A percentile compares a stretch with the other conserved stretches of the same genome.
Conservation (phyloP, 2,797 vertebrate genomes). For the Eleutherodactylus coqui region DNA sequence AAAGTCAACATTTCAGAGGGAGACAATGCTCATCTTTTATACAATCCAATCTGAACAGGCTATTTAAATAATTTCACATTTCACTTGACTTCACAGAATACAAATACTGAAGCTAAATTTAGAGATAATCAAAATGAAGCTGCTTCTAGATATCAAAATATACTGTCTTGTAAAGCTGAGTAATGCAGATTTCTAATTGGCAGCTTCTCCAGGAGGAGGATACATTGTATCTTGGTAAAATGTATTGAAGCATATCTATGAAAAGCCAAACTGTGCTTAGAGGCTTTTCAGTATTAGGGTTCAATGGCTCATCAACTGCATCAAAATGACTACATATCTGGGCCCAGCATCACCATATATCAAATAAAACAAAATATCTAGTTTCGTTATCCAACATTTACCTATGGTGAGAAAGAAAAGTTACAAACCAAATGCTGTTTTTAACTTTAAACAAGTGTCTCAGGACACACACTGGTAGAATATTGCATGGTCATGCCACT, state of each 20-base stretch:
- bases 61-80: slow-evolving; percentile 33
- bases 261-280: background rate
- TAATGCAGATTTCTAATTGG: slow-evolving; percentile 1
- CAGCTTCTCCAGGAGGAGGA: background rate
- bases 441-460: too few relatives aligned
- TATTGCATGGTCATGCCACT: too few relatives aligned
- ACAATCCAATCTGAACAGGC: slow-evolving; percentile 14
- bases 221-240: background rate
- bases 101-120: slow-evolving; percentile 8
- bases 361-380: too few relatives aligned
- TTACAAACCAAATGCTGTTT: too few relatives aligned
- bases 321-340: background rate
- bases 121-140: slow-evolving; percentile 21
- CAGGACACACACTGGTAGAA: too few relatives aligned
- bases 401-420: too few relatives aligned
- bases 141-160: background rate
- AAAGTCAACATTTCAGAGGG: slow-evolving; percentile 36
- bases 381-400: too few relatives aligned
- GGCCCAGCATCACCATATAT: too few relatives aligned
- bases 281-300: background rate
- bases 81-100: slow-evolving; percentile 17
- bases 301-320: background rate
- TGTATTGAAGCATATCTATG: background rate
- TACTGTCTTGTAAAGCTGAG: background rate
- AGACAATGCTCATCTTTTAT: slow-evolving; percentile 37